Conservation (phyloP, 2,888 invertebrate species). For the Orthosia cruda region DNA sequence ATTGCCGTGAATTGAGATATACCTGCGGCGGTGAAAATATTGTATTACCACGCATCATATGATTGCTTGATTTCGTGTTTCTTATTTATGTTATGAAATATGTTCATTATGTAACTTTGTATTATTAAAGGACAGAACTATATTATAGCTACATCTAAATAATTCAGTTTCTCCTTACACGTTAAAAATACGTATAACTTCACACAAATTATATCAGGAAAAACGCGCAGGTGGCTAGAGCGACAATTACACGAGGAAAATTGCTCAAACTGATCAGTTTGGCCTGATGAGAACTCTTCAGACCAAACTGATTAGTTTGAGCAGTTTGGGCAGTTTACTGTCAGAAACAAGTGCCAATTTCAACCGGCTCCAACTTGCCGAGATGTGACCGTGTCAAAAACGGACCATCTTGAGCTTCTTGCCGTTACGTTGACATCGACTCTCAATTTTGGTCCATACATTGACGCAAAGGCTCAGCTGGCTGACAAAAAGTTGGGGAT, state of each 20-base stretch:
- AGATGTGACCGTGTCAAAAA: too few species aligned
- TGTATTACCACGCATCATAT: constrained; percentile 30
- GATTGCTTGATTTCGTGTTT: constrained; percentile 20
- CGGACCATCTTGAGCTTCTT: too few species aligned
- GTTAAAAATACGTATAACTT: background rate
- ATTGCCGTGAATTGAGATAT: constrained; percentile 21
- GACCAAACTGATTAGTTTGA: too few species aligned
- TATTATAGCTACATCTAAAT: too few species aligned
- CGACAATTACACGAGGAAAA: background rate
- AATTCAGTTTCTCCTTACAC: background rate
- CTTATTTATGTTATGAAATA: background rate
- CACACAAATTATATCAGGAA: background rate
- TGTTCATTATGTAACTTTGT: background rate
- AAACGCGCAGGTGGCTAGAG: background rate
- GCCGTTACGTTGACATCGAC: too few species aligned
- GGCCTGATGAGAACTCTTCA: background rate
- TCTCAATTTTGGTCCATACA: too few species aligned
- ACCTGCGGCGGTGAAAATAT: constrained; percentile 33
- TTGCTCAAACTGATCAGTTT: background rate
- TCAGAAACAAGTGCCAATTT: too few species aligned
- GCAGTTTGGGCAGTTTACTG: too few species aligned
- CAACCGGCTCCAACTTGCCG: too few species aligned
- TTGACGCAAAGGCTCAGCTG: too few species aligned
- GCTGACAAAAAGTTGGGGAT: too few species aligned
- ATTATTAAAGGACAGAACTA: too few species aligned